A percentile compares a stretch with the other conserved stretches of the same genome.
These are phyloP conservation scores for Druon quercuslanigerum DNA, from an alignment of 1,140 invertebrate species.

Conservation along the genomic window DNA sequence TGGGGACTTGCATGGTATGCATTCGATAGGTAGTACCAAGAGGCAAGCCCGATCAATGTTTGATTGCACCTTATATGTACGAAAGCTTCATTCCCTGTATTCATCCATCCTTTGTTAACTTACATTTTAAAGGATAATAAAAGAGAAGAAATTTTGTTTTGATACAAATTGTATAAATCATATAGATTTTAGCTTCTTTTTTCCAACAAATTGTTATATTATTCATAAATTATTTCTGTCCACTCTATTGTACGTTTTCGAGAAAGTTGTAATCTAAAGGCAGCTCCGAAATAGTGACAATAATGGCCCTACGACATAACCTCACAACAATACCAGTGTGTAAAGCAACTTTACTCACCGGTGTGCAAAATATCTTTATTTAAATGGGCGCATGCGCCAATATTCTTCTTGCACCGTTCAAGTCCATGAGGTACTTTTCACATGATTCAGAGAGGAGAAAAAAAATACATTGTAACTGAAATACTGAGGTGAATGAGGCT, in stretches of 20 bases:
- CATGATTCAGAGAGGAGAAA: background rate
- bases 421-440: background rate
- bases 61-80: constrained; percentile 57
- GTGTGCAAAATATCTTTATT: too few species aligned
- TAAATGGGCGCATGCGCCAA: too few species aligned
- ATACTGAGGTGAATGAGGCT: background rate
- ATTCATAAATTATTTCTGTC: too few species aligned
- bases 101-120: constrained; percentile 10
- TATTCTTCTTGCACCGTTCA: too few species aligned
- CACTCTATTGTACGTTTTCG: too few species aligned
- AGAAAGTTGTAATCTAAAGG: too few species aligned
- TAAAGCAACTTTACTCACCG: too few species aligned
- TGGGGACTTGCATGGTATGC: constrained; percentile 50
- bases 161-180: background rate
- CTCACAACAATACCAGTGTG: too few species aligned
- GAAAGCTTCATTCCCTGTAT: constrained; percentile 37
- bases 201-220: too few species aligned
- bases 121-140: background rate
- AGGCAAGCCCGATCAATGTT: constrained; percentile 58
- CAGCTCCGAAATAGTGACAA: too few species aligned
- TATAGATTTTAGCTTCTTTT: too few species aligned
- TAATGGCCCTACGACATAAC: too few species aligned
- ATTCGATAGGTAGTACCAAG: constrained; percentile 59
- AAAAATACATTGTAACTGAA: background rate
- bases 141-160: background rate